Conservation (phyloP, 2,797 vertebrate species). For the Acanthurus tractus region DNA sequence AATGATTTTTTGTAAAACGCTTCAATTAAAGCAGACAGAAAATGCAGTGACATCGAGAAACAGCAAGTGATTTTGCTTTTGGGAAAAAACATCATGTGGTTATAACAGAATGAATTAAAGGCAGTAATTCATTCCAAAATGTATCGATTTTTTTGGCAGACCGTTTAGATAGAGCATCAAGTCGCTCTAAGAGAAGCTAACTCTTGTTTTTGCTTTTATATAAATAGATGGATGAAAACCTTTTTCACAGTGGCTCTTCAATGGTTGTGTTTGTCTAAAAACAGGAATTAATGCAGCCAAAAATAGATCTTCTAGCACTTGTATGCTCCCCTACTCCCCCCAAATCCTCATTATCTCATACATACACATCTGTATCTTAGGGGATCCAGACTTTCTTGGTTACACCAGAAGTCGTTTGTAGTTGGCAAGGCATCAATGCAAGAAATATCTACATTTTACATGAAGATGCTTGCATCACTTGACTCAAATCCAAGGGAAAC, state of each 20-base stretch:
- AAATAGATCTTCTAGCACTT: constrained; percentile 61
- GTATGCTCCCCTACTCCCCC: constrained; percentile 19
- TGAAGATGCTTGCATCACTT: constrained; percentile 35
- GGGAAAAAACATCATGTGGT: constrained; percentile 5
- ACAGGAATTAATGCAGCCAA: constrained; percentile 46
- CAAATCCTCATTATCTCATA: constrained; percentile 65
- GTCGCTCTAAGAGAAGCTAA: constrained; percentile 26
- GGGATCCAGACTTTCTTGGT: constrained; percentile 56
- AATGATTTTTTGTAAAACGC: constrained; percentile 1
- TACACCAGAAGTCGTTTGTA: constrained; percentile 62
- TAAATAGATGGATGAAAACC: background rate
- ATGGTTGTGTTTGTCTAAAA: constrained; percentile 56
- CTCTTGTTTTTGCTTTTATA: background rate
- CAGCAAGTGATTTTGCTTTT: background rate
- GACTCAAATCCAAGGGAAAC: constrained; percentile 56
- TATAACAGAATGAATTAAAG: constrained; percentile 37
- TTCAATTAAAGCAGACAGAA: constrained; percentile 18
- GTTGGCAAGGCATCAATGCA: constrained; percentile 45
- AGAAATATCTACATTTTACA: constrained; percentile 56
- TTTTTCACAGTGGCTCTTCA: constrained; percentile 35
- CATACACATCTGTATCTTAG: constrained; percentile 56
- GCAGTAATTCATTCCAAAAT: constrained; percentile 31
- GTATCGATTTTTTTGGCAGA: constrained; percentile 14
- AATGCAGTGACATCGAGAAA: background rate
- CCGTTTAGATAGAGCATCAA: constrained; percentile 3